A percentile compares a stretch with the other conserved stretches of the same genome.
phyloP scores from a whole-genome alignment of 2,797 vertebrate species.

The Heliangelus exortis region DNA sequence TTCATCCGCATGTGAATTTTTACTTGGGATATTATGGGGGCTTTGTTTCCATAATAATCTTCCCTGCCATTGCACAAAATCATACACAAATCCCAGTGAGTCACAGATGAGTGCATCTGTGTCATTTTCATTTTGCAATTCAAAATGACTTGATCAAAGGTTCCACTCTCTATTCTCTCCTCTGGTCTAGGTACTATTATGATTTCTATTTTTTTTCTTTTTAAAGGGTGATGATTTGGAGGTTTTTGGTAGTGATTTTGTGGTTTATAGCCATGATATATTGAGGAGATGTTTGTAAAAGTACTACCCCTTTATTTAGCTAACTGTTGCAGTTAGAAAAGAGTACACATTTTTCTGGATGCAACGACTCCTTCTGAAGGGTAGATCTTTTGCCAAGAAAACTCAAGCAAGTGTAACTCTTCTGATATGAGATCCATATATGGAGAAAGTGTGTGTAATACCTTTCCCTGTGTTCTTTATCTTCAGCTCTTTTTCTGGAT shows the following conservation, averaged over 20 bases:
- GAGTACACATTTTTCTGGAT: background rate
- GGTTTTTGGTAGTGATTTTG: background rate
- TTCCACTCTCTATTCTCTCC: background rate
- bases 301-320: background rate
- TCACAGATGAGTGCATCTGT: too few relatives aligned
- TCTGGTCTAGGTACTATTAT: background rate
- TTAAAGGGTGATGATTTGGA: background rate
- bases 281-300: background rate
- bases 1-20: background rate
- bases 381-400: background rate
- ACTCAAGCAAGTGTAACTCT: background rate
- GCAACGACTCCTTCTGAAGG: background rate
- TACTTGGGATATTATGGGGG: fast-evolving
- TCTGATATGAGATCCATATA: background rate
- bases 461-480: background rate
- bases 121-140: background rate
- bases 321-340: background rate
- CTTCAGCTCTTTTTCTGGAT: background rate
- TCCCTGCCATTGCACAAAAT: background rate
- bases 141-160: background rate
- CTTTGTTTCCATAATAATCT: background rate
- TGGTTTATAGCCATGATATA: background rate
- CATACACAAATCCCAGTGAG: too few relatives aligned
- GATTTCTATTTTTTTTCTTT: background rate
- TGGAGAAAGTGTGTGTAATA: background rate